A percentile compares a stretch with the other conserved stretches of the same genome.
Evolutionary conservation across 2,113 vertebrate species (phyloP).

Genomic region (Hucho hucho): DNA sequence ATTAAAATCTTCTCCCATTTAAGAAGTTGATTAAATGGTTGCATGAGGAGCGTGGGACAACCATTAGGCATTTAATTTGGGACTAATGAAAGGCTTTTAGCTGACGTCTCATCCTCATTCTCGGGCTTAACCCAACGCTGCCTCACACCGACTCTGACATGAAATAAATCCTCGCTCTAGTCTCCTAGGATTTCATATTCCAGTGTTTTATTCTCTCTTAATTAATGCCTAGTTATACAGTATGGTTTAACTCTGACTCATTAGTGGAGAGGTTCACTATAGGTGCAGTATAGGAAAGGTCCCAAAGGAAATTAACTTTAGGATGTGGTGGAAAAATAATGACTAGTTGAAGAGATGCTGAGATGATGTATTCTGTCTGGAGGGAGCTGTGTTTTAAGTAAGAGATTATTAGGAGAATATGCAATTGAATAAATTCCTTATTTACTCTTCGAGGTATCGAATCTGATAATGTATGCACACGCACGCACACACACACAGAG

Average conservation of each 20-base stretch:
- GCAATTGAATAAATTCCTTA: not conserved
- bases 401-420: not conserved
- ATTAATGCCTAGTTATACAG: not conserved
- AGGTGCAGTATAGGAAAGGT: not conserved
- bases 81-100: conserved; percentile 49
- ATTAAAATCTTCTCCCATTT: conserved; percentile 34
- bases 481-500: conserved; percentile 9
- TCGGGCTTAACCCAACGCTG: conserved; percentile 33
- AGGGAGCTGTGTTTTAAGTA: not conserved
- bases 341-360: not conserved
- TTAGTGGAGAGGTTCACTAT: not conserved
- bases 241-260: not conserved
- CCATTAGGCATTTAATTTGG: conserved; percentile 35
- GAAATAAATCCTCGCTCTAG: not conserved
- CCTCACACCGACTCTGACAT: conserved; percentile 23
- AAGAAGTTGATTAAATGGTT: conserved; percentile 15
- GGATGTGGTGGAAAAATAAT: not conserved
- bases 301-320: not conserved
- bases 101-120: conserved; percentile 15
- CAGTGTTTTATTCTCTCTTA: not conserved
- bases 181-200: not conserved
- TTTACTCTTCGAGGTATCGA: not conserved
- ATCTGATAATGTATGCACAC: not conserved
- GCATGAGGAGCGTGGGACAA: conserved; percentile 30
- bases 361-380: not conserved